phyloP scores from a whole-genome alignment of 2,113 vertebrate species.

The Phrynocephalus versicolor region DNA sequence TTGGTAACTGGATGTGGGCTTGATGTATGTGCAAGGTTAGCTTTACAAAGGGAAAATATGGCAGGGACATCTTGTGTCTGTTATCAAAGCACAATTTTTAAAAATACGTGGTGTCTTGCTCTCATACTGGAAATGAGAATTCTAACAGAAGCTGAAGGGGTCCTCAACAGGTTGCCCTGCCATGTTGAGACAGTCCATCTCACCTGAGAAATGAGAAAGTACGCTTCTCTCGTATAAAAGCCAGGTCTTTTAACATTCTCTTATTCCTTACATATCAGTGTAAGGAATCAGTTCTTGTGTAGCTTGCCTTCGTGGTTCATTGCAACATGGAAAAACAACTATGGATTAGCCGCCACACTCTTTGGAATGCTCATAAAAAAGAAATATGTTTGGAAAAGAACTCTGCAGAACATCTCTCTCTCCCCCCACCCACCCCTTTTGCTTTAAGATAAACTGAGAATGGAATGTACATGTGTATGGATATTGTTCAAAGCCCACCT shows the following conservation, averaged over 20 bases:
- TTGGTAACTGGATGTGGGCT: too few relatives aligned
- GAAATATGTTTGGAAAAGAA: slow-evolving; percentile 58
- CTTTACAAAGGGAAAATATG: too few relatives aligned
- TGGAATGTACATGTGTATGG: slow-evolving; percentile 51
- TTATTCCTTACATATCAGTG: not conserved
- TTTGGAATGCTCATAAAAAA: slow-evolving; percentile 67
- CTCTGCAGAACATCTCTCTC: slow-evolving; percentile 54
- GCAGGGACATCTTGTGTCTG: too few relatives aligned
- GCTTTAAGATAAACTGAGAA: slow-evolving; percentile 63
- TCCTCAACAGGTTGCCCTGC: too few relatives aligned
- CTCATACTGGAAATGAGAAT: too few relatives aligned
- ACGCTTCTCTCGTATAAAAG: not conserved
- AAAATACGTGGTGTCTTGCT: too few relatives aligned
- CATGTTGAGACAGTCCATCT: too few relatives aligned
- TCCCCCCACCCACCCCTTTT: not conserved
- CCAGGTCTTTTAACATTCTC: slow-evolving; percentile 21
- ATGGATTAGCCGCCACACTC: slow-evolving; percentile 56
- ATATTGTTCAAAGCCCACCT: slow-evolving; percentile 42
- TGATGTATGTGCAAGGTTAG: too few relatives aligned
- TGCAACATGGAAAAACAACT: slow-evolving; percentile 66
- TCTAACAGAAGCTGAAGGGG: too few relatives aligned
- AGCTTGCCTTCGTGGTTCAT: slow-evolving; percentile 58
- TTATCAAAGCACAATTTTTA: too few relatives aligned
- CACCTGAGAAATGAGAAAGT: too few relatives aligned
- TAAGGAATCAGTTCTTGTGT: slow-evolving; percentile 50